phyloP scores from a whole-genome alignment of 2,113 vertebrate species.

The Mustela lutreola region DNA sequence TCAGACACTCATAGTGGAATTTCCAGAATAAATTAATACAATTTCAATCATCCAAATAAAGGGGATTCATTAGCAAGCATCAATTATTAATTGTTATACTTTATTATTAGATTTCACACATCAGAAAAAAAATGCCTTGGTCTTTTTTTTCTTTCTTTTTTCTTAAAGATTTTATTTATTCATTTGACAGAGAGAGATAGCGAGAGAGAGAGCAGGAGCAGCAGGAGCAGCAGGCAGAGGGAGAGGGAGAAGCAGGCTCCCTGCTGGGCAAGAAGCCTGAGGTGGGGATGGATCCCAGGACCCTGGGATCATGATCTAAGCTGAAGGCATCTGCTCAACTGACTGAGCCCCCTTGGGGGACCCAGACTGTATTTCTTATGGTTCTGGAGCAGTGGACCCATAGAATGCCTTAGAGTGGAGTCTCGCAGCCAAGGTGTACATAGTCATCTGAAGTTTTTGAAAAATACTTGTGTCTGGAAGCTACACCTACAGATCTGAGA shows the following conservation, averaged over 20 bases:
- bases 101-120: not conserved
- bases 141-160: not conserved
- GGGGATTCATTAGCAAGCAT: not conserved
- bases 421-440: not conserved
- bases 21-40: slow-evolving; percentile 38
- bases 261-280: not conserved
- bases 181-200: too few relatives aligned
- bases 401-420: not conserved
- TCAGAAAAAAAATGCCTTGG: not conserved
- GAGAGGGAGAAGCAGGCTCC: not conserved
- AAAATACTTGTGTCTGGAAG: not conserved
- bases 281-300: not conserved
- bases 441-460: not conserved
- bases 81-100: not conserved
- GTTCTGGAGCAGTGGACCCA: not conserved
- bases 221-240: too few relatives aligned
- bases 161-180: too few relatives aligned
- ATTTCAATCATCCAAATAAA: slow-evolving; percentile 4
- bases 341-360: not conserved
- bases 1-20: not conserved
- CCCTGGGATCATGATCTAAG: not conserved
- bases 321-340: accelerated
- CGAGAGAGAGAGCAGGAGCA: too few relatives aligned
- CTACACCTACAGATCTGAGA: slow-evolving; percentile 6
- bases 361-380: not conserved